Evolutionary conservation across 2,113 vertebrate species (phyloP), one percentile per base, ranked within the genome.

Genomic region (Odobenus rosmarus): DNA sequence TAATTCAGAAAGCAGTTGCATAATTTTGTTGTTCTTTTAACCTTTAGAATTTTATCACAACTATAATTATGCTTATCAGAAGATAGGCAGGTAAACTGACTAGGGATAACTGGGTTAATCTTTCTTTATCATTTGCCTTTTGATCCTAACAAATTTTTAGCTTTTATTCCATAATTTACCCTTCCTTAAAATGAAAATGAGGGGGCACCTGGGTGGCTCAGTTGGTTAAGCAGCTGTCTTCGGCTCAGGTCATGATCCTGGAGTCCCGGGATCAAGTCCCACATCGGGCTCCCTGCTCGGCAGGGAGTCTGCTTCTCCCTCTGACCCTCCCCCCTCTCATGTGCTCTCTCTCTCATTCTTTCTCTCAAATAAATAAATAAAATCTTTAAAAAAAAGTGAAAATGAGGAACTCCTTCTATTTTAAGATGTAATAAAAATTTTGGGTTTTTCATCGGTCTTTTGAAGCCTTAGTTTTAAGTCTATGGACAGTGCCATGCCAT

Each of bases 41-140:
- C 1, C 62, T 93, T 91, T 71, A 51, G 64, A 72, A 59, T 76
- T 93, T 81, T 93, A 69, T 88, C 82, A 87, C 74, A 86, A 85
- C 46, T 4, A 23, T 85, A 76, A 42, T 77, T 82, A n/a, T n/a
- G 51, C 46, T 86, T 64, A 84, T 69, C 8, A 89, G 74, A 88
- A 74, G 42, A 82, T 0, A 69, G 28, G 24, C 28, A 42, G 39
- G 49, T 77, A 88, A 88, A 67, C 16, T 84, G 55, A 71, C 51
- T 21, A 59, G 51, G 39, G 24, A 82, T 91, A 19, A 74, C 57
- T 62, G 15, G 21, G 21, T 46, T 72, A 39, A 74, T 15, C 62
- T 94, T 89, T 74, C 36, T 59, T 59, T 33, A 59, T n/a, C 24
- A 49, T 74, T 94, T 51, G 36, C 4, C 67, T 90, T 90, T 82